Evolutionary conservation across 2,113 vertebrate species (phyloP).

Genomic region (Pterocles burchelli): DNA sequence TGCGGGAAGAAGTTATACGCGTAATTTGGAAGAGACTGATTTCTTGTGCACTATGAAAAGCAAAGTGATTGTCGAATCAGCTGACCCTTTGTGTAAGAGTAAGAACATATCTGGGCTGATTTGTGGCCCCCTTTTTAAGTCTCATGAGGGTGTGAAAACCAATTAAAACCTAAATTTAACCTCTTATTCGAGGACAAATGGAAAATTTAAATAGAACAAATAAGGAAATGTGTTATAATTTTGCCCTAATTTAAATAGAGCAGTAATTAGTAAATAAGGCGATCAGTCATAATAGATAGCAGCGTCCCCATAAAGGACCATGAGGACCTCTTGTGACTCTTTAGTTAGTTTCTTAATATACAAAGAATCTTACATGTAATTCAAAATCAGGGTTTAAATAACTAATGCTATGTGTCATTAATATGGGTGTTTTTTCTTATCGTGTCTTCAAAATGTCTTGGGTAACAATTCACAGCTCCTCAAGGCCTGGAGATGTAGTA

Average conservation of each 20-base stretch:
- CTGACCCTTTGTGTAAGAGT: neutral
- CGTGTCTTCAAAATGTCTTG: neutral
- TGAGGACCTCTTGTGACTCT: neutral
- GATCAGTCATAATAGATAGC: neutral
- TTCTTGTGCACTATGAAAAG: neutral
- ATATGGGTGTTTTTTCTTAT: neutral
- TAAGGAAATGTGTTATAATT: neutral
- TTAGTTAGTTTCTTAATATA: neutral
- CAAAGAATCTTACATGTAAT: neutral
- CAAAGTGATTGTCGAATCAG: neutral
- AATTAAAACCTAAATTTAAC: slow-evolving; percentile 23
- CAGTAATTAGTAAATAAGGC: slow-evolving; percentile 8
- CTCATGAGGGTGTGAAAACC: neutral
- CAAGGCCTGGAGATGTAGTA: neutral
- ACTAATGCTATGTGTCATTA: neutral
- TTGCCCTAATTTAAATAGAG: neutral
- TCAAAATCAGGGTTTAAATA: neutral
- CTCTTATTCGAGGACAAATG: neutral
- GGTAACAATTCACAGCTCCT: neutral
- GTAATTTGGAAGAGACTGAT: neutral
- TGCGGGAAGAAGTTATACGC: neutral
- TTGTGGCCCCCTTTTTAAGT: neutral
- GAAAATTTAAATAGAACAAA: neutral
- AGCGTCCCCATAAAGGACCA: neutral
- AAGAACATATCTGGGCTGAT: neutral